Evolutionary conservation across 2,888 invertebrate species (phyloP).

Genomic region (Caenorhabditis auriculariae): DNA sequence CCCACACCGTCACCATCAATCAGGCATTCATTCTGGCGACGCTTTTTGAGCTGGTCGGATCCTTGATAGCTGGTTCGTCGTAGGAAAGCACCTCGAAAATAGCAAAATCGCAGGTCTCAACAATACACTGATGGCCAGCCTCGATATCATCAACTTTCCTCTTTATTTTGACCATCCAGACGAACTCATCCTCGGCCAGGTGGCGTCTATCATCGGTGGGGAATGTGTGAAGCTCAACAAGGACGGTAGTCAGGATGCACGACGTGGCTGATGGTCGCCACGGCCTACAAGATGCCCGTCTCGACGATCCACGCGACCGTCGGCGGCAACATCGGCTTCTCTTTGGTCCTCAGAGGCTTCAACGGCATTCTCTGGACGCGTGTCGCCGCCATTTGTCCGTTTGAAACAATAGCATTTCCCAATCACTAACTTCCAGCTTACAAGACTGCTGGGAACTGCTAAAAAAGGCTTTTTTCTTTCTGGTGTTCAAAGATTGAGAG

Average conservation of each 20-base stretch:
- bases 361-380: constrained; percentile 82
- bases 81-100: constrained; percentile 6
- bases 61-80: constrained; percentile 82
- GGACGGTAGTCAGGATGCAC: constrained; percentile 77
- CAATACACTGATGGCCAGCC: constrained; percentile 89
- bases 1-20: constrained; percentile 73
- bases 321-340: constrained; percentile 93
- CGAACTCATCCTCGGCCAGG: constrained; percentile 85
- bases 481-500: too few relatives aligned
- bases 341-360: constrained; percentile 83
- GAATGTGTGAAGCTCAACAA: too few relatives aligned
- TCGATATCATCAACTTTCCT: constrained; percentile 84
- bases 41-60: constrained; percentile 91
- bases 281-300: constrained; percentile 88
- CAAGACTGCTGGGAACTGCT: too few relatives aligned
- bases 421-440: too few relatives aligned
- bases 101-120: too few relatives aligned
- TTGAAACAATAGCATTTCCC: neutral
- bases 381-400: constrained; percentile 73
- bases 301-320: constrained; percentile 98
- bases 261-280: constrained; percentile 87
- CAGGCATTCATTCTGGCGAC: constrained; percentile 93
- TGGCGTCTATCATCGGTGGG: constrained; percentile 75
- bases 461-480: too few relatives aligned
- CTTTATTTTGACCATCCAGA: constrained; percentile 80